A percentile compares a stretch with the other conserved stretches of the same genome.
phyloP scores from a whole-genome alignment of 2,113 vertebrate genomes.

The Gopherus flavomarginatus region DNA sequence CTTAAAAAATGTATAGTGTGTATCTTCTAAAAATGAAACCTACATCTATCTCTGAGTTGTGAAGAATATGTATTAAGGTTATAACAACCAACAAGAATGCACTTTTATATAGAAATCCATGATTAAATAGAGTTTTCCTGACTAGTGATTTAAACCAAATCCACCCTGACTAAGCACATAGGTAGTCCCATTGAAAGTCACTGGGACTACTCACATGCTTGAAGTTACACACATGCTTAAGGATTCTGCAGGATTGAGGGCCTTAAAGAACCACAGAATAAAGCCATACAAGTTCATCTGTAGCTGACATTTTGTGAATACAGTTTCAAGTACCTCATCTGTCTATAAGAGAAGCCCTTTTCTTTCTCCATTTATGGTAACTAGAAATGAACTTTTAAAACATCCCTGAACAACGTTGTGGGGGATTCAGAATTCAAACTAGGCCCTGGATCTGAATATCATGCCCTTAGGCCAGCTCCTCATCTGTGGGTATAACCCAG shows the following conservation, averaged over 20 bases:
- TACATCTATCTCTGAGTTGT: too few species aligned
- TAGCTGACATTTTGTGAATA: neutral
- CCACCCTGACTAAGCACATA: neutral
- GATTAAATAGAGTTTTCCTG: too few species aligned
- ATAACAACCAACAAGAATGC: too few species aligned
- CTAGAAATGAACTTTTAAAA: neutral
- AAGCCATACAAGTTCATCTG: neutral
- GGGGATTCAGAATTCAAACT: neutral
- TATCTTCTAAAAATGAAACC: too few species aligned
- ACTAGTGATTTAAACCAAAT: too few species aligned
- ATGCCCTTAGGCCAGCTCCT: neutral
- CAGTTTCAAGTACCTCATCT: neutral
- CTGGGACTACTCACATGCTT: neutral
- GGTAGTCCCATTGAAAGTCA: neutral
- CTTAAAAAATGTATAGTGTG: too few species aligned
- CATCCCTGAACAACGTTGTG: neutral
- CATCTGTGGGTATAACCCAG: neutral
- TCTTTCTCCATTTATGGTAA: neutral
- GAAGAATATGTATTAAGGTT: too few species aligned
- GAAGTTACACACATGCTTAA: neutral
- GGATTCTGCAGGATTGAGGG: neutral
- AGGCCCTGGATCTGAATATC: neutral
- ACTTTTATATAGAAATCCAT: too few species aligned
- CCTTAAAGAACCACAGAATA: neutral
- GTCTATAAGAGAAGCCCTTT: neutral